These are phyloP conservation scores for Drosophila setifemur DNA, from an alignment of 1,140 invertebrate genomes.

Conservation along the genomic window DNA sequence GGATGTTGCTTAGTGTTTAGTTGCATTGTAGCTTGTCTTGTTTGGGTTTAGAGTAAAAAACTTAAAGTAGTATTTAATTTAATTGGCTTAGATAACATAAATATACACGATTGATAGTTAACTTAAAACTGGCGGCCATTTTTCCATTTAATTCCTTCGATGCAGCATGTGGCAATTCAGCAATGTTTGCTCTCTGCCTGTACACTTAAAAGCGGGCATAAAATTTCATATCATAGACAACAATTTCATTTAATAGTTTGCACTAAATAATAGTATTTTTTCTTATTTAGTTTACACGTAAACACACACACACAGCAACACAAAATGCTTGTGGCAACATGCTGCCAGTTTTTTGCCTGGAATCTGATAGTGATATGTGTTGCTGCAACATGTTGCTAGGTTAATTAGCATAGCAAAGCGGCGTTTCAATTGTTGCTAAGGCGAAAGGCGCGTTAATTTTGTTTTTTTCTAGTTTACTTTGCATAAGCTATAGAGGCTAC, in stretches of 20 bases:
- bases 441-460: constrained; percentile 45
- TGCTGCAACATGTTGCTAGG: constrained; percentile 46
- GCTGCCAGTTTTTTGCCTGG: constrained; percentile 19
- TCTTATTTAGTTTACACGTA: constrained; percentile 34
- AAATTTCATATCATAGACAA: constrained; percentile 75
- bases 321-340: constrained; percentile 48
- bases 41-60: constrained; percentile 42
- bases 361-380: constrained; percentile 41
- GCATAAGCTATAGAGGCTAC: constrained; percentile 33
- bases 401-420: constrained; percentile 46
- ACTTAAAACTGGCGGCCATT: constrained; percentile 36
- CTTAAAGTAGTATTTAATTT: constrained; percentile 35
- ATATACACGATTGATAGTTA: constrained; percentile 45
- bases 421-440: constrained; percentile 48
- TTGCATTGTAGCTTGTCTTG: constrained; percentile 77
- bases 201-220: constrained; percentile 63
- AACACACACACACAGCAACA: constrained; percentile 42
- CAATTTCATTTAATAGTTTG: constrained; percentile 61
- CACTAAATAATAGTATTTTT: constrained; percentile 52
- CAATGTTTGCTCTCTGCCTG: constrained; percentile 24
- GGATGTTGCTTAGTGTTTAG: constrained; percentile 30
- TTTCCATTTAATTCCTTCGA: not conserved
- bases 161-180: not conserved
- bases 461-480: constrained; percentile 7
- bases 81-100: constrained; percentile 48